Percentiles rank a stretch among this genome's conserved stretches.
Conservation (phyloP, 2,888 invertebrate genomes). For the Thyatira batis region DNA sequence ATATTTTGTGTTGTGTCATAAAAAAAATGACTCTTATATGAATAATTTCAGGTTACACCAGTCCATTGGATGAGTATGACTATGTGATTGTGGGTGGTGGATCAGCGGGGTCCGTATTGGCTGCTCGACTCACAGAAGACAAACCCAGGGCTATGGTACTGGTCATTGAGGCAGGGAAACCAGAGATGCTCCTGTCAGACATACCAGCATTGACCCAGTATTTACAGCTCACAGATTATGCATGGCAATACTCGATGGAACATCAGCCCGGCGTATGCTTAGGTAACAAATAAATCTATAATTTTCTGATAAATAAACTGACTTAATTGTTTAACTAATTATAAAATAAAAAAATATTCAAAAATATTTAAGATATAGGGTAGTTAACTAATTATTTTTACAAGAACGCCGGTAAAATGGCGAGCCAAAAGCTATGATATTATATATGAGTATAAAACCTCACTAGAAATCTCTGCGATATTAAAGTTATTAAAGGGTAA, state of each 20-base stretch:
- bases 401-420: too few species aligned
- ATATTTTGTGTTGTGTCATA: neutral
- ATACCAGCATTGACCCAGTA: constrained; percentile 82
- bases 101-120: constrained; percentile 86
- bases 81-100: constrained; percentile 87
- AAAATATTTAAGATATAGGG: too few species aligned
- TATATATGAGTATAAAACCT: too few species aligned
- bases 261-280: constrained; percentile 82
- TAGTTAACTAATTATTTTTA: too few species aligned
- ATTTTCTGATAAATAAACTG: too few species aligned
- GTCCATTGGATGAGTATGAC: constrained; percentile 80
- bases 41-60: constrained; percentile 45
- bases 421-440: too few species aligned
- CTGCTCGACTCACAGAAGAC: constrained; percentile 86
- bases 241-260: constrained; percentile 85
- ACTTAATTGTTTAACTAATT: too few species aligned
- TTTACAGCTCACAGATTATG: constrained; percentile 82
- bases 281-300: constrained; percentile 42
- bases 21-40: neutral
- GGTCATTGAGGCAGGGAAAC: constrained; percentile 84
- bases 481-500: neutral
- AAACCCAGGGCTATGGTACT: constrained; percentile 80
- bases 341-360: too few species aligned
- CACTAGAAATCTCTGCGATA: too few species aligned
- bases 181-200: constrained; percentile 78